These are phyloP conservation scores for Epistrophella euchroma DNA, from an alignment of 2,888 invertebrate species.

Conservation along the genomic window DNA sequence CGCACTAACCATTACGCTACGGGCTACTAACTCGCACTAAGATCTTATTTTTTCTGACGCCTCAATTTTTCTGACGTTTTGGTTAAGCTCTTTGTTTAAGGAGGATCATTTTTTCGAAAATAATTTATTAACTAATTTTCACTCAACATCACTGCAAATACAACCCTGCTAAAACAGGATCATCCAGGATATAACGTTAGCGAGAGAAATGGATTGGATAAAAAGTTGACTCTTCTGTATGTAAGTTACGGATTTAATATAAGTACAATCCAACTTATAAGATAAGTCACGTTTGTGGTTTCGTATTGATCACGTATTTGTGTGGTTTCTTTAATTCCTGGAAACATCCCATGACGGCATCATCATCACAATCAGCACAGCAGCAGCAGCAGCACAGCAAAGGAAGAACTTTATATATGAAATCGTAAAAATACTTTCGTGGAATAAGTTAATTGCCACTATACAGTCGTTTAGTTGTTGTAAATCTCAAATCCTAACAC, in stretches of 20 bases:
- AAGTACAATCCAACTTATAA: slow-evolving; percentile 57
- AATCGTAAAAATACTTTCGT: slow-evolving; percentile 65
- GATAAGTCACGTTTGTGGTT: slow-evolving; percentile 71
- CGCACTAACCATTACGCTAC: too few relatives aligned
- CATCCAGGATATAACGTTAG: neutral
- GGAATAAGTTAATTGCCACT: slow-evolving; percentile 61
- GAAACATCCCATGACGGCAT: slow-evolving; percentile 48
- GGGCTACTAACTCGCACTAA: too few relatives aligned
- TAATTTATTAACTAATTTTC: too few relatives aligned
- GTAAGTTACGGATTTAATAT: slow-evolving; percentile 65
- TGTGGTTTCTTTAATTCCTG: slow-evolving; percentile 68
- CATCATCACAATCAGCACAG: too few relatives aligned
- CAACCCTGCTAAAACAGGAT: slow-evolving; percentile 20
- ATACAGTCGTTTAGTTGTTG: slow-evolving; percentile 5
- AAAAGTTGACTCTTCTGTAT: slow-evolving; percentile 46
- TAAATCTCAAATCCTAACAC: neutral
- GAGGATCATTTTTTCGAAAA: too few relatives aligned
- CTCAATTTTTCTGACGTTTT: too few relatives aligned
- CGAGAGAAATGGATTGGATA: slow-evolving; percentile 7
- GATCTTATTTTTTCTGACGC: too few relatives aligned
- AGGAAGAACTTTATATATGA: slow-evolving; percentile 60
- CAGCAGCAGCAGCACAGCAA: neutral
- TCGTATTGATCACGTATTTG: slow-evolving; percentile 70
- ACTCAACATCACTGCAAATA: neutral
- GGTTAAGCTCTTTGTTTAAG: too few relatives aligned